Evolutionary conservation across 2,113 vertebrate species (phyloP).

Genomic region (Trogon melanurus): DNA sequence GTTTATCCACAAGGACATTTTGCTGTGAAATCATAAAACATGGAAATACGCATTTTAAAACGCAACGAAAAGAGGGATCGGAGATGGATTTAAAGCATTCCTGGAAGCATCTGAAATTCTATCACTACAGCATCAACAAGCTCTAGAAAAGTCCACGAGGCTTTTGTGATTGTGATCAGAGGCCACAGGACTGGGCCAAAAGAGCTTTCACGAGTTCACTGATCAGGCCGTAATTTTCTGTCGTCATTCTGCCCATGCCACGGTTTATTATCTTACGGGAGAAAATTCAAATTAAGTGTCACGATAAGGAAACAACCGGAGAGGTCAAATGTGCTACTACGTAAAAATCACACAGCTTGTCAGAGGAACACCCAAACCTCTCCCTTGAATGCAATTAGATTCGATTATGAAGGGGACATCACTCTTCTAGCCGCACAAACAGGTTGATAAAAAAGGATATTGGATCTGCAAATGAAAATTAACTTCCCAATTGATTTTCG

Average conservation of each 20-base stretch:
- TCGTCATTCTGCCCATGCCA: not conserved
- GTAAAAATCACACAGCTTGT: not conserved
- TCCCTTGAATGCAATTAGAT: not conserved
- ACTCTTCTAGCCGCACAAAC: not conserved
- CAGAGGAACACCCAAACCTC: not conserved
- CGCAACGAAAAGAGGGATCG: not conserved
- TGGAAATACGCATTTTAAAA: not conserved
- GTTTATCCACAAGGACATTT: not conserved
- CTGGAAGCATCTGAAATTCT: not conserved
- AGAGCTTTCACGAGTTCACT: not conserved
- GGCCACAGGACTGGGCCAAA: not conserved
- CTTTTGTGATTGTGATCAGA: not conserved
- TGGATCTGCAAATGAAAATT: constrained; percentile 25
- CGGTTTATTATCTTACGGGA: not conserved
- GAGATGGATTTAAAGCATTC: not conserved
- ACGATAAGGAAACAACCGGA: not conserved
- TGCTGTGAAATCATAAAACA: not conserved
- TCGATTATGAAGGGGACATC: not conserved
- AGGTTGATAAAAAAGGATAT: not conserved
- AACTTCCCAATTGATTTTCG: constrained; percentile 9
- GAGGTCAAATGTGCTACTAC: not conserved
- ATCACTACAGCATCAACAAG: not conserved
- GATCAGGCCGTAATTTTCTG: not conserved
- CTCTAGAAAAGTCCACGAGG: not conserved
- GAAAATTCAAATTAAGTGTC: not conserved